Conservation (phyloP, 2,888 invertebrate species). For the Drosophila nr. fundita region DNA sequence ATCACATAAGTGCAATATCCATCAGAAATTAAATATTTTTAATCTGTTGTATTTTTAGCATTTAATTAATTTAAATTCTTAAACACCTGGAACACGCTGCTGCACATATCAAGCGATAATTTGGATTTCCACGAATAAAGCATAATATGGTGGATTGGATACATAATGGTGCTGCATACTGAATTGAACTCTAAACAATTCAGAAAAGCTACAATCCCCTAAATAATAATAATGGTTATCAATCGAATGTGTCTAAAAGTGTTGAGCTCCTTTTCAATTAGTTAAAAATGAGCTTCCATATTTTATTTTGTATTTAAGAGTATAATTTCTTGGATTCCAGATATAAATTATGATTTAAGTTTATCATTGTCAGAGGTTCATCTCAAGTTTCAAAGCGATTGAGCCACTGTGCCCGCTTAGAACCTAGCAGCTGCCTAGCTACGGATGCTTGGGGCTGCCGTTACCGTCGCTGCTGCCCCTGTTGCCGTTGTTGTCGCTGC, state of each 20-base stretch:
- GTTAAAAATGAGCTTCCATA: not conserved
- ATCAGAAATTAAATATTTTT: constrained; percentile 9
- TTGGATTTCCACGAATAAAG: not conserved
- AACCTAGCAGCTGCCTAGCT: constrained; percentile 68
- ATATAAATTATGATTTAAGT: not conserved
- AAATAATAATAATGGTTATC: not conserved
- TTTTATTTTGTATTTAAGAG: not conserved
- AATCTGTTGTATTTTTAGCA: constrained; percentile 2
- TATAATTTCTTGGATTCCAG: not conserved
- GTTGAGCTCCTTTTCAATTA: not conserved
- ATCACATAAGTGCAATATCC: constrained; percentile 7
- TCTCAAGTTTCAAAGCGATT: not conserved
- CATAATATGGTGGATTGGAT: not conserved
- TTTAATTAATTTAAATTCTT: not conserved
- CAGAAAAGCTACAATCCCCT: not conserved
- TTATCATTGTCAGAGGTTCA: not conserved
- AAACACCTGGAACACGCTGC: not conserved
- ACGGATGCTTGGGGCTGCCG: constrained; percentile 62
- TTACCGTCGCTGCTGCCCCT: constrained; percentile 15
- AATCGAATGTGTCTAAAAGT: not conserved
- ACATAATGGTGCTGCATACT: not conserved
- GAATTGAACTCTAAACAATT: not conserved
- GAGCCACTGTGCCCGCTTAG: constrained; percentile 59
- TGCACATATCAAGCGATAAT: no score
- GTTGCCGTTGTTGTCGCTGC: constrained; percentile 29